A percentile compares a stretch with the other conserved stretches of the same genome.
These are phyloP conservation scores for Parauchenoglanis ngamensis DNA, from an alignment of 2,797 vertebrate genomes.

Conservation along the genomic window DNA sequence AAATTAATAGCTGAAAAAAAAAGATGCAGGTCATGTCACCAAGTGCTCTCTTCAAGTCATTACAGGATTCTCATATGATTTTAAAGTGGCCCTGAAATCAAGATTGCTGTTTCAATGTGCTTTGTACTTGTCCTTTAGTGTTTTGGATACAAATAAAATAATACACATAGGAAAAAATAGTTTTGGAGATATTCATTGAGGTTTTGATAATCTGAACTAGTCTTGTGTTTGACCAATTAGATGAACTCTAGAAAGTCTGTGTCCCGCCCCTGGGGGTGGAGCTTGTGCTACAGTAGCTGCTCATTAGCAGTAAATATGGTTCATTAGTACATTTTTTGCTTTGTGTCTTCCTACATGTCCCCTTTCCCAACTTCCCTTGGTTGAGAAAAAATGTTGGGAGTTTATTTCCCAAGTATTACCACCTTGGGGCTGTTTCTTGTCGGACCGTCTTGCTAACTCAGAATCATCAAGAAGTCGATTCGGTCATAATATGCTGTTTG, in stretches of 20 bases:
- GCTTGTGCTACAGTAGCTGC: neutral
- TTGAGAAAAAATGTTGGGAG: neutral
- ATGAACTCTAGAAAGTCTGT: neutral
- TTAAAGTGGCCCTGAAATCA: neutral
- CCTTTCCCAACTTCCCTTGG: neutral
- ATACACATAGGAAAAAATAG: neutral
- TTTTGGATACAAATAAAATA: neutral
- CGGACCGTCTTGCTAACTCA: neutral
- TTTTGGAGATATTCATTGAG: neutral
- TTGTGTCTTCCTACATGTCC: no score
- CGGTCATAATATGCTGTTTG: neutral
- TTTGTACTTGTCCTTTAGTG: neutral
- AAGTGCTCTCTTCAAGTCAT: neutral
- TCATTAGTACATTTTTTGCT: neutral
- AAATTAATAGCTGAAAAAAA: neutral
- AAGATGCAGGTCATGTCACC: neutral
- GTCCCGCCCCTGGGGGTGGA: neutral
- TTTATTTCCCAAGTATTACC: neutral
- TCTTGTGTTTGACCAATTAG: neutral
- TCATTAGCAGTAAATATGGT: neutral
- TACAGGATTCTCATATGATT: neutral
- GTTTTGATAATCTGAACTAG: neutral
- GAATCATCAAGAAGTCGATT: neutral
- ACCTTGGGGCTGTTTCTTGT: neutral
- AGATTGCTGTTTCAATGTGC: neutral